phyloP scores from a whole-genome alignment of 1,140 invertebrate species.

The Subanguina moxae region DNA sequence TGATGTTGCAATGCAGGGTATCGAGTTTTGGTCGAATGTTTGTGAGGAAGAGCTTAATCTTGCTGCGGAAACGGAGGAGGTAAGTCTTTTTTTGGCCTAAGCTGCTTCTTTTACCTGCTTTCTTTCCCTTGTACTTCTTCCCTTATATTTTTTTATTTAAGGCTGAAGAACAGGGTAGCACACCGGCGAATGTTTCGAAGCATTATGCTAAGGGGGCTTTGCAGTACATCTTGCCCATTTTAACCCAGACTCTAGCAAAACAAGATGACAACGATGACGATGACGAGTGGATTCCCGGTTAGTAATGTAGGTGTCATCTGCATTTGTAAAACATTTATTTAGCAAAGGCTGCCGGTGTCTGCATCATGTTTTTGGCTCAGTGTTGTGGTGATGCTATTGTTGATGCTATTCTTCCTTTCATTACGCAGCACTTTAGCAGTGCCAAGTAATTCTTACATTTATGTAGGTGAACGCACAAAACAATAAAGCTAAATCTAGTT shows the following conservation, averaged over 20 bases:
- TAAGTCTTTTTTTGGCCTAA: slow-evolving; percentile 33
- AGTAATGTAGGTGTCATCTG: too few relatives aligned
- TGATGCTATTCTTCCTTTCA: slow-evolving; percentile 90
- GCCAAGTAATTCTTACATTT: too few relatives aligned
- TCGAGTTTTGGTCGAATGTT: slow-evolving; percentile 99
- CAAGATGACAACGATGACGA: slow-evolving; percentile 75
- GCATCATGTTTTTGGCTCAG: slow-evolving; percentile 90
- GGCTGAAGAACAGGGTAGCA: slow-evolving; percentile 80
- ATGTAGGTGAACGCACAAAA: too few relatives aligned
- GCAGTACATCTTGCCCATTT: slow-evolving; percentile 85
- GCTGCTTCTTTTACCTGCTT: too few relatives aligned
- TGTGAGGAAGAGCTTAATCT: slow-evolving; percentile 98
- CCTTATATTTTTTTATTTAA: slow-evolving; percentile 31
- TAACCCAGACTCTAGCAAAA: slow-evolving; percentile 84
- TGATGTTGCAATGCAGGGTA: slow-evolving; percentile 93
- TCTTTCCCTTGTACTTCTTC: not conserved
- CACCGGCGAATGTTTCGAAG: slow-evolving; percentile 80
- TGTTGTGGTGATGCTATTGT: slow-evolving; percentile 96
- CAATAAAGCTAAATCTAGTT: too few relatives aligned
- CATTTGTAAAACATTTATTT: too few relatives aligned
- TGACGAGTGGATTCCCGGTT: slow-evolving; percentile 91
- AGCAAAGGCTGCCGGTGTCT: slow-evolving; percentile 97
- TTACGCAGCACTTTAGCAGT: slow-evolving; percentile 86
- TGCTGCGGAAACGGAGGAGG: slow-evolving; percentile 84
- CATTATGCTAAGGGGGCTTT: slow-evolving; percentile 91